A percentile compares a stretch with the other conserved stretches of the same genome.
These are phyloP conservation scores for Pararge aegeria DNA, from an alignment of 1,140 invertebrate species.

Conservation along the genomic window DNA sequence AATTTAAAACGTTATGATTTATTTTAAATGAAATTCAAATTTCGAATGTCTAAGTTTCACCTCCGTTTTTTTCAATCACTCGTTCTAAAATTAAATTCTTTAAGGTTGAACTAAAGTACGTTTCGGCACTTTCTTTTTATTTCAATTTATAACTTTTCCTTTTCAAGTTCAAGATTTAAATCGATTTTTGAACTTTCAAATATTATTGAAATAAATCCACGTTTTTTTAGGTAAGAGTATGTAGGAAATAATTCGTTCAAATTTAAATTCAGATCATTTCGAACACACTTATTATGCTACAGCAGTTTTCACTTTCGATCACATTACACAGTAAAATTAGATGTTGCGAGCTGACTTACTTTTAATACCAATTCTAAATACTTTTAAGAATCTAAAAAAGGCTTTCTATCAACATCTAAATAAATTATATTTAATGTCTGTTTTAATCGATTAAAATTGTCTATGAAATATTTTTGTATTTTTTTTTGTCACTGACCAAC, in stretches of 20 bases:
- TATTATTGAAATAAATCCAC: too few species aligned
- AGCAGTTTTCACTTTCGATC: constrained; percentile 8
- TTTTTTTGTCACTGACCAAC: constrained; percentile 5
- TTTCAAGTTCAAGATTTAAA: too few species aligned
- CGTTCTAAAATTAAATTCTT: neutral
- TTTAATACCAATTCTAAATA: constrained; percentile 4
- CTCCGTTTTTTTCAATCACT: neutral
- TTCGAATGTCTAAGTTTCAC: neutral
- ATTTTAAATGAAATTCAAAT: constrained; percentile 6
- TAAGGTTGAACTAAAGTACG: neutral
- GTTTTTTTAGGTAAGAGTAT: too few species aligned
- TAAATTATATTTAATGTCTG: neutral
- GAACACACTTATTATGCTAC: constrained; percentile 3
- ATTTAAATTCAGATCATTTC: constrained; percentile 8
- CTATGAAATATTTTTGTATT: neutral
- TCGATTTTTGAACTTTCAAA: too few species aligned
- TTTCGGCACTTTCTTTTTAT: neutral
- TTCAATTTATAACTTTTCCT: neutral
- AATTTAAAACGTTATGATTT: neutral
- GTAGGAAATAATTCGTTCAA: too few species aligned
- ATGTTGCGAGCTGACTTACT: neutral
- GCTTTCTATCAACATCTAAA: neutral
- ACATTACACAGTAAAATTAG: constrained; percentile 7
- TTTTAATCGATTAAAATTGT: neutral
- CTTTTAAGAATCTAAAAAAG: constrained; percentile 32